Conservation (phyloP, 1,140 invertebrate genomes). For the Maconellicoccus hirsutus region DNA sequence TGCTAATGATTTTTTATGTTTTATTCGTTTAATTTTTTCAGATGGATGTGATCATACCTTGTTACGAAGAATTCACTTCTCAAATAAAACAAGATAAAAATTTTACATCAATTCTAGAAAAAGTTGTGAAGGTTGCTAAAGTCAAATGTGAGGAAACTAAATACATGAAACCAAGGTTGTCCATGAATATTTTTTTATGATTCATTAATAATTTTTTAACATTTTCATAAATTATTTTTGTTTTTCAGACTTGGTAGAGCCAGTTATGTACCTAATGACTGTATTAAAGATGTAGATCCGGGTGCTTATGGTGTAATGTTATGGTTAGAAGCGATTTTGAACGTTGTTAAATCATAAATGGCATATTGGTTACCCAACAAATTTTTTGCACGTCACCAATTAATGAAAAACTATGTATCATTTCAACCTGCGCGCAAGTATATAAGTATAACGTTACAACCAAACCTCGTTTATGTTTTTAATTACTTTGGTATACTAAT, state of each 20-base stretch:
- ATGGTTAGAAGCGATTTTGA: conserved; percentile 41
- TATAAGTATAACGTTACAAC: neutral
- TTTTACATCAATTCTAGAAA: neutral
- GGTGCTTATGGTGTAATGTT: conserved; percentile 50
- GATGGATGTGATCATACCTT: conserved; percentile 1
- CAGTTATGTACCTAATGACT: conserved; percentile 43
- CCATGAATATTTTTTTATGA: neutral
- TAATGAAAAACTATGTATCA: neutral
- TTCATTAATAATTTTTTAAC: too few relatives aligned
- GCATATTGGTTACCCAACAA: neutral
- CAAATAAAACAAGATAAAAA: neutral
- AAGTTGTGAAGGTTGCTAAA: neutral
- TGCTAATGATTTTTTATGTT: too few relatives aligned
- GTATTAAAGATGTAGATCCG: conserved; percentile 45
- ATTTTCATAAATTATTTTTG: too few relatives aligned
- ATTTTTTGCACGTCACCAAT: neutral
- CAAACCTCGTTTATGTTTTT: neutral
- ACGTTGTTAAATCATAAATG: neutral
- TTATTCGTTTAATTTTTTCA: too few relatives aligned
- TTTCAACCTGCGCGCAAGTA: neutral
- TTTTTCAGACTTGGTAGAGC: conserved; percentile 44
- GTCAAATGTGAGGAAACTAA: neutral
- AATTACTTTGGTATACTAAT: neutral
- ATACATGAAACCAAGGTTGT: neutral
- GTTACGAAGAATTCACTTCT: neutral